Evolutionary conservation across 1,140 invertebrate genomes (phyloP).

Genomic region (Drosophila biarmipes): DNA sequence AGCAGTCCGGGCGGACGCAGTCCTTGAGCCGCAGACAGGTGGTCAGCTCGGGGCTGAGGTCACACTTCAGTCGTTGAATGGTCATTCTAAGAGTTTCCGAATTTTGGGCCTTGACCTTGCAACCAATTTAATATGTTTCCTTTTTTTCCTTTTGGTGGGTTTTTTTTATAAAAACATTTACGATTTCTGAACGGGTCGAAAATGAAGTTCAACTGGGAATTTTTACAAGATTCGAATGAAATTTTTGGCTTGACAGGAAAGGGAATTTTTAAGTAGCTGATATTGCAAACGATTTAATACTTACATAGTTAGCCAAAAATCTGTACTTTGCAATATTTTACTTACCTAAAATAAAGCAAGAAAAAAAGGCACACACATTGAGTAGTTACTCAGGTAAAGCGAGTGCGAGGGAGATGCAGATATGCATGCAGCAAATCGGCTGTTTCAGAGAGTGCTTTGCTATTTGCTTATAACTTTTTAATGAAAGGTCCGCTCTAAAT

Average conservation of each 20-base stretch:
- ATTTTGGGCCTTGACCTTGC: background rate
- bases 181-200: slow-evolving; percentile 13
- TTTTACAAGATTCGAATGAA: background rate
- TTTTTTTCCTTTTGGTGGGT: slow-evolving; percentile 8
- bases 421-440: too few species aligned
- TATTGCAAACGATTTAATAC: background rate
- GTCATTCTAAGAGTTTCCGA: slow-evolving; percentile 38
- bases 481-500: too few species aligned
- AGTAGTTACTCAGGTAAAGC: too few species aligned
- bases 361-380: too few species aligned
- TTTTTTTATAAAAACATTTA: slow-evolving; percentile 42
- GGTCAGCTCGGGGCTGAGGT: slow-evolving; percentile 53
- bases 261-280: background rate
- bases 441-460: too few species aligned
- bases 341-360: too few species aligned
- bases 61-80: slow-evolving; percentile 48
- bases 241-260: background rate
- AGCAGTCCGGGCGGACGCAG: slow-evolving; percentile 65
- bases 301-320: too few species aligned
- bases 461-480: too few species aligned
- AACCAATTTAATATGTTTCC: slow-evolving; percentile 18
- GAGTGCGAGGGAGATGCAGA: too few species aligned
- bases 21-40: slow-evolving; percentile 49
- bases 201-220: slow-evolving; percentile 5
- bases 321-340: too few species aligned